phyloP scores from a whole-genome alignment of 2,888 invertebrate genomes.

The Sinohyriopsis cumingii region DNA sequence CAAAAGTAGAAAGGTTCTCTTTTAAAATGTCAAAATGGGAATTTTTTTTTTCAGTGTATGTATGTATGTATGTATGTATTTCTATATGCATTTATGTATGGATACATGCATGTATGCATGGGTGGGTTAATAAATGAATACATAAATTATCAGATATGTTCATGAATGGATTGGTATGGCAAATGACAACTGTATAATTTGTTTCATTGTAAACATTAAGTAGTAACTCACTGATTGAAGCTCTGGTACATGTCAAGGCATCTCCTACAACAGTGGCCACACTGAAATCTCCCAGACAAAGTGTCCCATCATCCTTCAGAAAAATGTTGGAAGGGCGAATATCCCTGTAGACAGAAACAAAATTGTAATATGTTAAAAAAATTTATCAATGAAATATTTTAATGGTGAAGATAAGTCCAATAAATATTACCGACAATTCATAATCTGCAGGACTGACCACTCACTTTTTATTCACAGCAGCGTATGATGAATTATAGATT shows the following conservation, averaged over 20 bases:
- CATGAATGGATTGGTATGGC: too few species aligned
- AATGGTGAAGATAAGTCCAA: neutral
- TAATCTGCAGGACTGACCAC: too few species aligned
- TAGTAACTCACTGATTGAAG: constrained; percentile 53
- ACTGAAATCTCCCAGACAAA: constrained; percentile 67
- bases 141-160: too few species aligned
- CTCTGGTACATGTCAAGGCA: constrained; percentile 63
- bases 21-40: too few species aligned
- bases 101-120: too few species aligned
- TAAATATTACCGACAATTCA: neutral
- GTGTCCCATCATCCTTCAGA: constrained; percentile 53
- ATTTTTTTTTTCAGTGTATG: too few species aligned
- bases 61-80: too few species aligned
- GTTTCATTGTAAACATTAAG: neutral
- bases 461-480: too few species aligned
- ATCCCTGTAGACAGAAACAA: constrained; percentile 53
- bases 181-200: neutral
- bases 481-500: too few species aligned
- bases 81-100: too few species aligned
- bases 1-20: too few species aligned
- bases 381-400: neutral
- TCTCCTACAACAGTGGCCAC: constrained; percentile 69
- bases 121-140: too few species aligned
- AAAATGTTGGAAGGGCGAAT: constrained; percentile 68
- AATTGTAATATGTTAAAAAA: neutral